Base-by-base conservation (phyloP, 2,888 invertebrate species). In the Himalopsyche japonica region DNA sequence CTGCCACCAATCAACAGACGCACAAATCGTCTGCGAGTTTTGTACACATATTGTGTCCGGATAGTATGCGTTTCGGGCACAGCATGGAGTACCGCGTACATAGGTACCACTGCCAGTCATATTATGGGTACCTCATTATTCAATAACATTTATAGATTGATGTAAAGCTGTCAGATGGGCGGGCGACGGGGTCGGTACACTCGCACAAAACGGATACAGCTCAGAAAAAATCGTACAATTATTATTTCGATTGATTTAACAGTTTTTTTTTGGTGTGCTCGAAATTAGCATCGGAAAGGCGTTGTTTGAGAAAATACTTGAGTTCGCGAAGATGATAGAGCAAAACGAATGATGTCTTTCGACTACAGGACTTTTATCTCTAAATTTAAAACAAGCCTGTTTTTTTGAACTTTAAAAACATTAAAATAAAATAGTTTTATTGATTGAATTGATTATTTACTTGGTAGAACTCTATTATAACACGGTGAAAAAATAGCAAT, bases 141-240 rank as follows among this genome's bases (percentile, higher is more conserved):
- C 83, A 83, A 83, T 83, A 83, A 83, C 80, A 80, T 80, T 80
- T 80, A 83, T 80, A 83, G 83, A 83, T 83, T 83, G 83, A 83
- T 83, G 83, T 83, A 48, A 48, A 47, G 76, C 80, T 77, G 83
- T 83, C 76, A 76, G 82, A 70, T 70, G 70, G 82, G 82, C 76
- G 76, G 82, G 64, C n/a, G 70, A 70, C 30, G 70, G 27, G 70
- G 70, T 70, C 70, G 70, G 24, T 70, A 70, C 70, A 30, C 70
- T 70, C 70, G 70, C 70, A 70, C 15, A 70, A 70, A 70, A 70
- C 70, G 70, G 70, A 70, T 70, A 70, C 70, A 70, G 27, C 70
- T 70, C 15, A 10, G 27, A 70, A 70, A 70, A 70, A 70, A 70
- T 70, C 27, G 12, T 30, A 70, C 27, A 70, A 70, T 70, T 70